A percentile compares a stretch with the other conserved stretches of the same genome.
These are phyloP conservation scores for Strigops habroptila DNA, from an alignment of 2,113 vertebrate species.

Conservation along the genomic window DNA sequence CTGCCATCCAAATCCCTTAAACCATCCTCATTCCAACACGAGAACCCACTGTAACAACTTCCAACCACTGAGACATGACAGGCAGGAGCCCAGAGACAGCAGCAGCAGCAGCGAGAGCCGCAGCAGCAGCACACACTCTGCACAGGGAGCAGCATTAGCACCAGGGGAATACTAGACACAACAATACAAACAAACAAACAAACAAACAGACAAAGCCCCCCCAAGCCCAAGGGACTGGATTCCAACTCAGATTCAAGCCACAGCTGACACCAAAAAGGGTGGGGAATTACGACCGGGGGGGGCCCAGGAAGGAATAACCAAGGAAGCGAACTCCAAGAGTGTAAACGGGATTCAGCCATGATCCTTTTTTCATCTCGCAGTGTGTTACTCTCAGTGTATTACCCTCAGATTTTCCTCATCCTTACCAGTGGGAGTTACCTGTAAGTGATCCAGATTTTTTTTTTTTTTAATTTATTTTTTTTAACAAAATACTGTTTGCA, in stretches of 20 bases:
- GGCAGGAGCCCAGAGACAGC: conserved; percentile 74
- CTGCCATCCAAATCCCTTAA: conserved; percentile 87
- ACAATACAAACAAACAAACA: conserved; percentile 62
- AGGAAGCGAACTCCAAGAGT: conserved; percentile 71
- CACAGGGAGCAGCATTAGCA: conserved; percentile 80
- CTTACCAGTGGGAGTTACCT: conserved; percentile 96
- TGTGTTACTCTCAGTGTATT: conserved; percentile 94
- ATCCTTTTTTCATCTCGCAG: conserved; percentile 92
- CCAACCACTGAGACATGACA: conserved; percentile 84
- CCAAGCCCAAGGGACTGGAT: conserved; percentile 60
- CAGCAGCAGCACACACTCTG: conserved; percentile 74
- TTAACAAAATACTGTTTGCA: background rate
- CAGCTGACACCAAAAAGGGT: conserved; percentile 58
- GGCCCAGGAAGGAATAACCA: conserved; percentile 62
- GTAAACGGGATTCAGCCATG: conserved; percentile 80
- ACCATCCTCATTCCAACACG: conserved; percentile 81
- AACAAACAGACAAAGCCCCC: conserved; percentile 51
- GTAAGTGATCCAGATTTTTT: conserved; percentile 76
- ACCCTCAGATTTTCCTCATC: conserved; percentile 97
- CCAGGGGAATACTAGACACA: conserved; percentile 66
- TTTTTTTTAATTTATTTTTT: background rate
- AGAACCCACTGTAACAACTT: conserved; percentile 79
- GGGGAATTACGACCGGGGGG: conserved; percentile 57
- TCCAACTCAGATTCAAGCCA: conserved; percentile 66
- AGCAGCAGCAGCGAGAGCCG: conserved; percentile 51